Conservation (phyloP, 2,888 invertebrate species). For the Lepetodrilus schrolli region DNA sequence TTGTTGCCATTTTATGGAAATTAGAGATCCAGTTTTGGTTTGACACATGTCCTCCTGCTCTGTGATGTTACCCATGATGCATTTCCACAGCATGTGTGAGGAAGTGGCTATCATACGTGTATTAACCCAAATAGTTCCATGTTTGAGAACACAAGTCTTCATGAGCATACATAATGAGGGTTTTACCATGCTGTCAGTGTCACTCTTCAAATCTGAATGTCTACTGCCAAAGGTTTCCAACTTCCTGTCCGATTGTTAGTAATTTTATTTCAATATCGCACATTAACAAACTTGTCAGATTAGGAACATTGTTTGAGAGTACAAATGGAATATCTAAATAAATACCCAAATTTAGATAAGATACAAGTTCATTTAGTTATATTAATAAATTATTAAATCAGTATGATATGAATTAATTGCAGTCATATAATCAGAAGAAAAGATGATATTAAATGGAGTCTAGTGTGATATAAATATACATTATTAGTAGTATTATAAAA, state of each 20-base stretch:
- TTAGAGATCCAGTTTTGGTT: neutral
- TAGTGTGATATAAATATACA: no score
- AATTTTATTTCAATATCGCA: neutral
- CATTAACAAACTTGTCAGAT: no score
- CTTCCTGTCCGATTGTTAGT: neutral
- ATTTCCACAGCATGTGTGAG: neutral
- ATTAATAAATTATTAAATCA: no score
- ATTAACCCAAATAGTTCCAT: neutral
- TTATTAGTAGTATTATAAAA: no score
- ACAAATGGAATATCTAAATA: no score
- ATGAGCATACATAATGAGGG: conserved; percentile 5
- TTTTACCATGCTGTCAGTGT: conserved; percentile 8
- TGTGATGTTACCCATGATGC: neutral
- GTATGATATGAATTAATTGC: no score
- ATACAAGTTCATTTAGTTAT: no score
- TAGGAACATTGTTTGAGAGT: no score
- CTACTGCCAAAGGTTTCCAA: no score
- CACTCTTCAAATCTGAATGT: neutral
- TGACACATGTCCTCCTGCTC: neutral
- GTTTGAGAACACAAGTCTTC: neutral
- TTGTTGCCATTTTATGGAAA: conserved; percentile 5
- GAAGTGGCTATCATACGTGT: neutral
- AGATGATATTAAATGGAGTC: no score
- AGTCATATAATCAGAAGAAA: no score
- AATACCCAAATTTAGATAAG: no score